Conservation (phyloP, 2,888 invertebrate species). For the Psylliodes chrysocephalus region DNA sequence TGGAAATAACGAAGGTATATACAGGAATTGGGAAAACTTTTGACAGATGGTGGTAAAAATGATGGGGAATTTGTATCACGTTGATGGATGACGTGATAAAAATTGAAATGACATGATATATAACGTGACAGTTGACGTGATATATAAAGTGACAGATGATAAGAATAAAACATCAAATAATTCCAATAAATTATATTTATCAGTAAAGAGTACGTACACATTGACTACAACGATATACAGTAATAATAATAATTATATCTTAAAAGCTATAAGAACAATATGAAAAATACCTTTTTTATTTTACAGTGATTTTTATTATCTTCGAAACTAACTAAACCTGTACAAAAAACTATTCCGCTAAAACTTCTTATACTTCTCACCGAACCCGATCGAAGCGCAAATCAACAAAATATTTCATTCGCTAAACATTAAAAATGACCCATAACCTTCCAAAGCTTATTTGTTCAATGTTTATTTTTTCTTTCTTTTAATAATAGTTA, state of each 20-base stretch:
- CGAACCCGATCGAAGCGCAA: slow-evolving; percentile 23
- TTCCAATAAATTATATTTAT: slow-evolving; percentile 31
- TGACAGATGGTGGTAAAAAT: no score
- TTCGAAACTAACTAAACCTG: slow-evolving; percentile 45
- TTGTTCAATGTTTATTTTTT: no score
- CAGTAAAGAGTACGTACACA: slow-evolving; percentile 19
- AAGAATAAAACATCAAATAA: no score
- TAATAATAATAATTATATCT: slow-evolving; percentile 3
- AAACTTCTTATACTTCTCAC: slow-evolving; percentile 41
- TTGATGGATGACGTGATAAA: no score
- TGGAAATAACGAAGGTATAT: no score
- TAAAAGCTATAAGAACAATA: slow-evolving; percentile 42
- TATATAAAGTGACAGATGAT: no score
- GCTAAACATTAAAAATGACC: slow-evolving; percentile 9
- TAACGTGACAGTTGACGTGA: no score
- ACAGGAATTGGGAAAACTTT: no score
- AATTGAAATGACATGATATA: no score
- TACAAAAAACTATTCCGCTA: slow-evolving; percentile 46
- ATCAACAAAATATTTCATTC: slow-evolving; percentile 21
- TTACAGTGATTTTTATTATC: slow-evolving; percentile 26
- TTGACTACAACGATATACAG: slow-evolving; percentile 11
- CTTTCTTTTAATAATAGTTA: no score
- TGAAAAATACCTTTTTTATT: slow-evolving; percentile 43
- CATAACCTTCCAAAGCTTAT: not conserved
- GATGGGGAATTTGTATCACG: no score